Evolutionary conservation across 2,797 vertebrate genomes (phyloP).

Genomic region (Sebastes trivittatus): DNA sequence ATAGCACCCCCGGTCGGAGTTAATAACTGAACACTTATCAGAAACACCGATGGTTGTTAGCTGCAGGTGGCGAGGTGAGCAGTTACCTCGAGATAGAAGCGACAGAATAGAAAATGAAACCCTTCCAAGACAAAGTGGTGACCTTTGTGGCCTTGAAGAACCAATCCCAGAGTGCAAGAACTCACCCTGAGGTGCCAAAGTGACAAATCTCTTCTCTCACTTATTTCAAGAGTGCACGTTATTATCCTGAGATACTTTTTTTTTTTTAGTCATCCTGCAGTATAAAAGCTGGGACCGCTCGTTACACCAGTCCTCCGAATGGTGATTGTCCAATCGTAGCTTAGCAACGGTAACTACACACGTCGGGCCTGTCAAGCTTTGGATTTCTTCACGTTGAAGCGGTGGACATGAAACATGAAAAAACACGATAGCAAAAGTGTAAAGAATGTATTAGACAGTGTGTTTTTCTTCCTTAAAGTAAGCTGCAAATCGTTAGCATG

Average conservation of each 20-base stretch:
- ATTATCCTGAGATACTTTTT: constrained; percentile 13
- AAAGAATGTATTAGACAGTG: not conserved
- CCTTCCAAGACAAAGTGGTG: constrained; percentile 29
- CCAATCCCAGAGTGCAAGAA: constrained; percentile 53
- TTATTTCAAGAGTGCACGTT: constrained; percentile 15
- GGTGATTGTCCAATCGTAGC: not conserved
- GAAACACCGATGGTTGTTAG: constrained; percentile 44
- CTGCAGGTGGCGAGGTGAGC: constrained; percentile 39
- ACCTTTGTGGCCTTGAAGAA: constrained; percentile 50
- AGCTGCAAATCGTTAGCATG: not conserved
- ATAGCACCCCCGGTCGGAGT: constrained; percentile 9
- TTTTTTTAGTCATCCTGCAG: not conserved
- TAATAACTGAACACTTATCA: constrained; percentile 34
- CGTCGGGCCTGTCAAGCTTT: not conserved
- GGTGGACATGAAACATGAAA: fast-evolving
- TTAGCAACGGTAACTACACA: not conserved
- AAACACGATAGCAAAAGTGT: not conserved
- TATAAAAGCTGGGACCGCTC: not conserved
- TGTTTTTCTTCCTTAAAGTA: fast-evolving
- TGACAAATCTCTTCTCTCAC: constrained; percentile 56
- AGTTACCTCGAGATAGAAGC: constrained; percentile 27
- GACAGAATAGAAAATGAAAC: constrained; percentile 54
- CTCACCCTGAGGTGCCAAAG: constrained; percentile 67
- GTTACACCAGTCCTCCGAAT: not conserved
- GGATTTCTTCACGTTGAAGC: not conserved